These are phyloP conservation scores for Aphelinus certus DNA, from an alignment of 1,140 invertebrate genomes.

Conservation along the genomic window DNA sequence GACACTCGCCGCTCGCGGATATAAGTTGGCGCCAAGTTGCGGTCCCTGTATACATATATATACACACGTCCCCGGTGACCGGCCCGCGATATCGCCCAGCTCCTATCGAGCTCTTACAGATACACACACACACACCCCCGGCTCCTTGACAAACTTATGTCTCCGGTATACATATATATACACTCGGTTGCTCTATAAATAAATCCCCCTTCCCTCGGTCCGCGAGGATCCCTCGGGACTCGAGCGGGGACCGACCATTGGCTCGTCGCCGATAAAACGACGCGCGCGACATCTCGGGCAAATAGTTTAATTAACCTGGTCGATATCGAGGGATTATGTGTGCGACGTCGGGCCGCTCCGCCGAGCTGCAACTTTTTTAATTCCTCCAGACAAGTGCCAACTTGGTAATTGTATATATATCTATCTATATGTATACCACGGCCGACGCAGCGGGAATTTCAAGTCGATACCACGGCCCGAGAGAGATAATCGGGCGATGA, in stretches of 20 bases:
- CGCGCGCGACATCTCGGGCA: neutral
- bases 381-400: conserved; percentile 12
- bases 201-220: conserved; percentile 47
- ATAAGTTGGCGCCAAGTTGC: no score
- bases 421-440: no score
- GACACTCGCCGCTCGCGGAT: no score
- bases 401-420: neutral
- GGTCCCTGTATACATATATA: no score
- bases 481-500: conserved; percentile 13
- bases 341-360: neutral
- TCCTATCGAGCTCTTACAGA: no score
- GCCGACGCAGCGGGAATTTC: conserved; percentile 5
- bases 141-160: conserved; percentile 57
- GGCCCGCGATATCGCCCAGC: no score
- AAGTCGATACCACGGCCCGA: neutral
- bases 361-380: neutral
- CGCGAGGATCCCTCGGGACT: neutral
- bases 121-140: no score
- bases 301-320: conserved; percentile 32
- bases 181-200: conserved; percentile 53
- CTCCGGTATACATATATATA: conserved; percentile 43
- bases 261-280: no score
- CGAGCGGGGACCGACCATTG: no score
- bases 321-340: neutral
- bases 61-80: no score